A percentile compares a stretch with the other conserved stretches of the same genome.
Conservation (phyloP, 92 coral and sea anemone species). For the Phymanthus crucifer region DNA sequence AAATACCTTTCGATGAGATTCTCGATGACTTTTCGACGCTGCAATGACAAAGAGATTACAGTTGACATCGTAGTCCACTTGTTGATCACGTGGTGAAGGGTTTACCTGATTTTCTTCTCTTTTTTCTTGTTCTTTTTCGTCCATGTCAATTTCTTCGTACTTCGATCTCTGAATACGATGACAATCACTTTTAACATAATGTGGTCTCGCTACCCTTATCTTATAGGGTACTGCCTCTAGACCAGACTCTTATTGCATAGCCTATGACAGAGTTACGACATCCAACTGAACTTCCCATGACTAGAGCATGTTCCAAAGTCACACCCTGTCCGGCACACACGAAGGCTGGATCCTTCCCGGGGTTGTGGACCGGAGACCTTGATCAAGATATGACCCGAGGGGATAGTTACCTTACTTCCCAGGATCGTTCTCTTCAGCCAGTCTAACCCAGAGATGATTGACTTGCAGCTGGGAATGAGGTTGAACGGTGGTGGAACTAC, state of each 20-base stretch:
- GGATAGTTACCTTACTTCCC: constrained; percentile 4
- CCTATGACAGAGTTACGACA: no score
- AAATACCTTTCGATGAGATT: constrained; percentile 24
- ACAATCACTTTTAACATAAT: background rate
- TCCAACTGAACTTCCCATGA: no score
- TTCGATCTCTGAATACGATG: constrained; percentile 4
- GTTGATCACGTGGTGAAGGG: no score
- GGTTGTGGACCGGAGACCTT: background rate
- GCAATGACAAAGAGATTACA: background rate
- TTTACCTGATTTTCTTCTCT: constrained; percentile 8
- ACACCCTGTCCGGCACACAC: no score
- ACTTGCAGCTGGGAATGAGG: constrained; percentile 70
- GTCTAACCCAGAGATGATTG: constrained; percentile 13
- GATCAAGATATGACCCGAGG: background rate
- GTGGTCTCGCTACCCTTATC: background rate
- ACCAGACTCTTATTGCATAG: no score
- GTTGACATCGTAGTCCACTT: background rate
- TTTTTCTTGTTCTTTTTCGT: background rate
- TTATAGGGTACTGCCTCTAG: background rate
- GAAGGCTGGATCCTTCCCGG: background rate
- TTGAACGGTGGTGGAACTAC: constrained; percentile 80
- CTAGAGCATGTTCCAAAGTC: no score
- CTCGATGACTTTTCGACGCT: constrained; percentile 21
- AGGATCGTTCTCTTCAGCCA: constrained; percentile 14
- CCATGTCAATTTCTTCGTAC: constrained; percentile 10